A percentile compares a stretch with the other conserved stretches of the same genome.
phyloP scores from a whole-genome alignment of 2,113 vertebrate genomes.

The Daboia siamensis region DNA sequence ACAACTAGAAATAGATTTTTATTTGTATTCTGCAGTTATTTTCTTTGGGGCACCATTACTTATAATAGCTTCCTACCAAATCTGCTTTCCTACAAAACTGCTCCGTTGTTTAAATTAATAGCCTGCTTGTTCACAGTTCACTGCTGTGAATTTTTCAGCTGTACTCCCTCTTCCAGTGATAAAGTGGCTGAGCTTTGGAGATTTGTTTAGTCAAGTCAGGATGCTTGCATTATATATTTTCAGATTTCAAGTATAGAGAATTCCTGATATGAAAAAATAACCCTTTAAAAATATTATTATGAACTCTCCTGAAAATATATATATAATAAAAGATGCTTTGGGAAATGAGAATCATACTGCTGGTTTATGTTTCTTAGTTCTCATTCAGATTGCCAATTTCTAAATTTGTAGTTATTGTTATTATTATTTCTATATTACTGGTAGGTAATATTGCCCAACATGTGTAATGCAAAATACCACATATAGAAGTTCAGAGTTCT shows the following conservation, averaged over 20 bases:
- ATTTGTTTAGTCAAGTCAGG: not conserved
- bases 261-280: not conserved
- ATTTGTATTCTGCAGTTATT: not conserved
- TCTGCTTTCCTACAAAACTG: constrained; percentile 3
- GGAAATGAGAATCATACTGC: not conserved
- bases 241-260: not conserved
- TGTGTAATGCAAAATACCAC: not conserved
- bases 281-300: not conserved
- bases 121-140: not conserved
- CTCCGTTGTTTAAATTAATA: constrained; percentile 21
- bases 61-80: constrained; percentile 7
- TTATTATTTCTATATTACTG: not conserved
- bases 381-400: not conserved
- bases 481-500: not conserved
- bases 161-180: not conserved
- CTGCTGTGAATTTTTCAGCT: not conserved
- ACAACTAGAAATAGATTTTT: constrained; percentile 3
- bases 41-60: constrained; percentile 23
- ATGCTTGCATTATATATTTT: not conserved
- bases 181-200: not conserved
- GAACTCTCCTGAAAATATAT: not conserved
- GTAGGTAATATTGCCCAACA: not conserved
- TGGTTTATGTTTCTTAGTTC: not conserved
- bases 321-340: not conserved
- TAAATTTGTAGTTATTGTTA: not conserved